Conservation (phyloP, 2,888 invertebrate species). For the Stictocephala bisonia region DNA sequence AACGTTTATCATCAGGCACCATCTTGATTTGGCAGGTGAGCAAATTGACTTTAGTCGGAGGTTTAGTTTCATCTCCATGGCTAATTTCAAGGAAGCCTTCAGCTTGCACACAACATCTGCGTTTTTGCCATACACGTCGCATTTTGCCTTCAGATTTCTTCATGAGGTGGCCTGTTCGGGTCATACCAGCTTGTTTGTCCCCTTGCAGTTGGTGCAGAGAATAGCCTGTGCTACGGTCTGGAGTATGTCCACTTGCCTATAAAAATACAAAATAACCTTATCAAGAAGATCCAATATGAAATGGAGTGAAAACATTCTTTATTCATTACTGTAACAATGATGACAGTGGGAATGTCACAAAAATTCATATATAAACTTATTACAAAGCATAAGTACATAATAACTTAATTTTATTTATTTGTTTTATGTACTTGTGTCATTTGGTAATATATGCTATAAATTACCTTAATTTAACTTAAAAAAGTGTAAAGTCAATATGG, state of each 20-base stretch:
- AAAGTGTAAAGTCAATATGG: too few species aligned
- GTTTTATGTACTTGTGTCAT: too few species aligned
- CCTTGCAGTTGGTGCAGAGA: constrained; percentile 95
- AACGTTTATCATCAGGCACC: constrained; percentile 92
- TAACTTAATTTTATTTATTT: too few species aligned
- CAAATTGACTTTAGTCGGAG: constrained; percentile 93
- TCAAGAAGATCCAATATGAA: too few species aligned
- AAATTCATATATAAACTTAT: too few species aligned
- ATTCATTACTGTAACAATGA: too few species aligned
- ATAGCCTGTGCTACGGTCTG: constrained; percentile 76
- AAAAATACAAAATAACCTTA: too few species aligned
- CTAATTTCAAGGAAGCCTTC: constrained; percentile 94
- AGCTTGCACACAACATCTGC: constrained; percentile 88
- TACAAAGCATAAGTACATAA: too few species aligned
- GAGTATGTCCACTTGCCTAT: constrained; percentile 58
- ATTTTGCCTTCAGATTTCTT: constrained; percentile 98
- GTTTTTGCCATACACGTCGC: constrained; percentile 92
- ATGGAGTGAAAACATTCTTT: too few species aligned
- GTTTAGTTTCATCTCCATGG: constrained; percentile 95
- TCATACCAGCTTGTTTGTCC: constrained; percentile 94
- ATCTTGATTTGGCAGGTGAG: constrained; percentile 98
- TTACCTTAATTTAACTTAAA: too few species aligned
- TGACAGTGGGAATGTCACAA: too few species aligned
- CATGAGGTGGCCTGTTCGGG: constrained; percentile 88
- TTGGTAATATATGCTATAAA: too few species aligned